Conservation (phyloP, 2,888 invertebrate genomes). For the Troilus luridus region DNA sequence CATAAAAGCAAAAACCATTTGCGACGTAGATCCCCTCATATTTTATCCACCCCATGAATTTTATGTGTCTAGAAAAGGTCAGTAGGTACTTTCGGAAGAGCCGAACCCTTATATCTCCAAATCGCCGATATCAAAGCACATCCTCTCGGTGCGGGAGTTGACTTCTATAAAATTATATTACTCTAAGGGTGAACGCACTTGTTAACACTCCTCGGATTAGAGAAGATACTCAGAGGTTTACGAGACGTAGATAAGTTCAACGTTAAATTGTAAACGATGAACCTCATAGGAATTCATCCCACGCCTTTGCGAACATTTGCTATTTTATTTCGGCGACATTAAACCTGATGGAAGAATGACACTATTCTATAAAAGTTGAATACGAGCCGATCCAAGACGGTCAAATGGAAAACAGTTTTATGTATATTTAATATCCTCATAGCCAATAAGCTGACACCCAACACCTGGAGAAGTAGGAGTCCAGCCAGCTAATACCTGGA, state of each 20-base stretch:
- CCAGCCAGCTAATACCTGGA: not conserved
- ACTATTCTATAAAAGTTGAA: not conserved
- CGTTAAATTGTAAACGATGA: not conserved
- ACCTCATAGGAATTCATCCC: not conserved
- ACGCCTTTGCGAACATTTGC: not conserved
- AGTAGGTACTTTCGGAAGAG: too few relatives aligned
- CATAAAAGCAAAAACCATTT: too few relatives aligned
- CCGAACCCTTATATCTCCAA: too few relatives aligned
- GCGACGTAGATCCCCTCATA: too few relatives aligned
- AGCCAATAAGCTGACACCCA: too few relatives aligned
- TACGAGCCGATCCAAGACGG: not conserved
- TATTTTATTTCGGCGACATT: not conserved
- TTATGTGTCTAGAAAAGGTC: too few relatives aligned
- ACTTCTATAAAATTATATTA: not conserved
- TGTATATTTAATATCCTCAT: not conserved
- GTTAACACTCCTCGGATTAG: not conserved
- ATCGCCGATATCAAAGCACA: not conserved
- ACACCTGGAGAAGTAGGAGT: not conserved
- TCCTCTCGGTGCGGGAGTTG: not conserved
- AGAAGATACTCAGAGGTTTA: not conserved
- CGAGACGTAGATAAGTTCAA: not conserved
- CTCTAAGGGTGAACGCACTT: not conserved
- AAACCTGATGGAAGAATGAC: not conserved
- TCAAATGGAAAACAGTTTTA: not conserved
- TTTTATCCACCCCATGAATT: too few relatives aligned